These are phyloP conservation scores for Melanaphis sacchari DNA, from an alignment of 1,140 invertebrate genomes.

Conservation along the genomic window DNA sequence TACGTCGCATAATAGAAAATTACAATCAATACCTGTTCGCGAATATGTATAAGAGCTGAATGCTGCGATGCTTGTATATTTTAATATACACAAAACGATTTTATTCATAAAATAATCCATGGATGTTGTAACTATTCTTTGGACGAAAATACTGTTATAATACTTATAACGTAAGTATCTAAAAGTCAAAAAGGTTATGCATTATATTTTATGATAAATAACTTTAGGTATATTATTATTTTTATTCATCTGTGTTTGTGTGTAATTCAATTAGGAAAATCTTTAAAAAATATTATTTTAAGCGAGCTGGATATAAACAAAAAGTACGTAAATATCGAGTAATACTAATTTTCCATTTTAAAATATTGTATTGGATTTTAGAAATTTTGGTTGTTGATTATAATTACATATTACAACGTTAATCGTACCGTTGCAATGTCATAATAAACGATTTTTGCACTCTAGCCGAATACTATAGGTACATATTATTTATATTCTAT, in stretches of 20 bases:
- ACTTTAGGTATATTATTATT: neutral
- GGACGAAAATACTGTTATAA: neutral
- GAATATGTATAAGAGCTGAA: neutral
- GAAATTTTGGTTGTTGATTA: neutral
- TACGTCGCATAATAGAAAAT: conserved; percentile 1
- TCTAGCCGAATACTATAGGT: neutral
- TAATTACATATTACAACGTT: neutral
- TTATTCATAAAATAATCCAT: neutral
- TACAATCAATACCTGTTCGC: neutral
- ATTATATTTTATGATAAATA: neutral
- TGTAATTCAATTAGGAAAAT: neutral
- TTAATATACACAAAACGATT: neutral
- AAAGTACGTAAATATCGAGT: neutral
- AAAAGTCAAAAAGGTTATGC: neutral
- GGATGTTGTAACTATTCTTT: neutral
- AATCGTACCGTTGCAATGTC: neutral
- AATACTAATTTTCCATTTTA: neutral
- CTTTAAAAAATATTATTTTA: neutral
- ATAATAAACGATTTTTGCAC: neutral
- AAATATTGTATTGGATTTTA: neutral
- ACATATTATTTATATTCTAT: neutral
- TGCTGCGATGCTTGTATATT: neutral
- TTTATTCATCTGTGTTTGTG: neutral
- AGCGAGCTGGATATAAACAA: neutral
- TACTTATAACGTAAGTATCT: no score